Percentiles rank a stretch among this genome's conserved stretches.
Evolutionary conservation across 2,888 invertebrate genomes (phyloP).

Genomic region (Galerucella nymphaeae): DNA sequence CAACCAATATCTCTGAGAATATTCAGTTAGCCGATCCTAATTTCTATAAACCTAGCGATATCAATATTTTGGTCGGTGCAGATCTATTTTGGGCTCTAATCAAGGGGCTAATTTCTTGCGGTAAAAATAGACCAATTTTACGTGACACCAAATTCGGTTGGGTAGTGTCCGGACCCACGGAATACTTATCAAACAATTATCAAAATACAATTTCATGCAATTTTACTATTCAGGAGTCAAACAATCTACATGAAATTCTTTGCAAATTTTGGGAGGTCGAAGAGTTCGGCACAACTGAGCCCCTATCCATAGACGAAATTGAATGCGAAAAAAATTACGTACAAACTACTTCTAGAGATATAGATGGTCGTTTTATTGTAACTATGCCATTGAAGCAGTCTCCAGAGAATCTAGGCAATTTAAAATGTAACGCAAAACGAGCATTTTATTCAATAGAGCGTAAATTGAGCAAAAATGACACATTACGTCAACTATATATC

Average conservation of each 20-base stretch:
- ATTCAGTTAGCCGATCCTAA: neutral
- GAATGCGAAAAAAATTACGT: neutral
- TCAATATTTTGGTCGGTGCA: constrained; percentile 5
- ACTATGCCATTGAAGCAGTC: neutral
- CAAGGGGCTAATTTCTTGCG: neutral
- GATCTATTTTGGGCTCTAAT: constrained; percentile 8
- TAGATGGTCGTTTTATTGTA: neutral
- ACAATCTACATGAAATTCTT: neutral
- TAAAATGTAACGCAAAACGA: neutral
- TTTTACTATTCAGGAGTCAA: neutral
- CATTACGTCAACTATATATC: neutral
- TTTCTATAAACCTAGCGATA: neutral
- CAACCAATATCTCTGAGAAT: neutral
- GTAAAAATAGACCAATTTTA: neutral
- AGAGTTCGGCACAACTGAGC: neutral
- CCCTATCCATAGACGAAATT: neutral
- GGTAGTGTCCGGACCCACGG: neutral
- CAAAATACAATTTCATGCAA: neutral
- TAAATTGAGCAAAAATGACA: neutral
- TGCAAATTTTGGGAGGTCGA: neutral
- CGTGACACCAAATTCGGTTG: neutral
- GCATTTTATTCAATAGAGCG: neutral
- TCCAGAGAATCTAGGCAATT: neutral
- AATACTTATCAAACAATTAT: neutral
- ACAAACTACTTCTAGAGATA: neutral